Base-by-base conservation (phyloP, 2,888 invertebrate species). In the Scrobipalpa atriplicella region DNA sequence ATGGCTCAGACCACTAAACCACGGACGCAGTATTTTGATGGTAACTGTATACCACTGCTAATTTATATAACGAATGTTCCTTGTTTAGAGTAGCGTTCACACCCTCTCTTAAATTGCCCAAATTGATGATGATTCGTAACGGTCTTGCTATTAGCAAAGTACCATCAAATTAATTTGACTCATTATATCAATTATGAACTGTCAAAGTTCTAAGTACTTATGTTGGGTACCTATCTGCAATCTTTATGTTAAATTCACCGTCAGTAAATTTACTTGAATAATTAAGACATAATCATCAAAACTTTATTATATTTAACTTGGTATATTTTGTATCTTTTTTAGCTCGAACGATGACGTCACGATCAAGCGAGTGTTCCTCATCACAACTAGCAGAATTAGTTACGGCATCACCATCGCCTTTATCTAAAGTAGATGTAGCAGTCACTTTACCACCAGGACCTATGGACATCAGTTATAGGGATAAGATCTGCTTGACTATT, bases 301-400 rank as follows among this genome's bases (percentile, higher is more conserved):
- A 29, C 29, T 29, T 29, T 29, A 3, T 3, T 29, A 29, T 3
- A 29, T 29, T 29, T 29, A 2, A 29, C 2, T 29, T 29, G 29
- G 29, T 29, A 29, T 18, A 19, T 11, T 38, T 39, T 36, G n/a
- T 56, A 66, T 64, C 65, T 13, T 68, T 74, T 69, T 18, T 83
- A 91, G 92, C 92, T 1, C 75, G 90, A 72, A 92, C 92, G 65
- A 89, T 91, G 84, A 91, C 92, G 70, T 91, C 92, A 67, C 82
- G 87, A 19, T 92, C 92, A n/a, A 91, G 91, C 63, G 90, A 91
- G 68, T 90, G 87, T 65, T 91, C 90, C 0, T 82, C 83, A 0
- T 85, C 91, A 0, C 90, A 89, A 38, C 77, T 89, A 0, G 89
- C 89, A 0, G 90, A 90, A 67, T 74, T 90, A 9, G 81, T 89